These are phyloP conservation scores for Lepidurus couesii DNA, from an alignment of 1,140 invertebrate species.

Conservation along the genomic window DNA sequence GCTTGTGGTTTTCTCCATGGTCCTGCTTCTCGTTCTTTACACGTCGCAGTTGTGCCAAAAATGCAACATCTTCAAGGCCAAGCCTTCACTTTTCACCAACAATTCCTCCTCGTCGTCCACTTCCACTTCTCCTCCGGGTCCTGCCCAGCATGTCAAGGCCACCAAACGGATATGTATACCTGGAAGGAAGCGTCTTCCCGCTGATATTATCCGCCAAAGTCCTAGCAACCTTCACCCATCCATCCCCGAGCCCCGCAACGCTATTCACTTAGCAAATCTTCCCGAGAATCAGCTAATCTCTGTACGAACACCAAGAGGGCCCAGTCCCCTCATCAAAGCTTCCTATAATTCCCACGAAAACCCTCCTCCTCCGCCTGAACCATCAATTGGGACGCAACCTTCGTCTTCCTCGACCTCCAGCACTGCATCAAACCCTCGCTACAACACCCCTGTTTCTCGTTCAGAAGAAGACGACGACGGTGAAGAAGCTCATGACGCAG, in stretches of 20 bases:
- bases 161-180: not conserved
- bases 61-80: not conserved
- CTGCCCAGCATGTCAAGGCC: not conserved
- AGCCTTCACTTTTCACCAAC: not conserved
- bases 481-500: not conserved
- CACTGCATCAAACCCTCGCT: not conserved
- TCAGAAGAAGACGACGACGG: not conserved
- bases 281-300: not conserved
- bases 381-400: not conserved
- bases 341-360: not conserved
- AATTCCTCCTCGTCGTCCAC: not conserved
- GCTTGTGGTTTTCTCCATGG: constrained; percentile 4
- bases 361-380: not conserved
- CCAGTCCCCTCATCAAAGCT: not conserved
- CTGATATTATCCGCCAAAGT: not conserved
- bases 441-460: not conserved
- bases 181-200: not conserved
- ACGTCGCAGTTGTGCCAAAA: not conserved
- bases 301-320: not conserved
- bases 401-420: not conserved
- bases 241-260: not conserved
- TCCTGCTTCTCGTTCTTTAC: not conserved
- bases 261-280: not conserved
- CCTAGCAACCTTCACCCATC: not conserved
- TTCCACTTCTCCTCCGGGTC: not conserved